Evolutionary conservation across 1,140 invertebrate species (phyloP).

Genomic region (Radopholus similis): DNA sequence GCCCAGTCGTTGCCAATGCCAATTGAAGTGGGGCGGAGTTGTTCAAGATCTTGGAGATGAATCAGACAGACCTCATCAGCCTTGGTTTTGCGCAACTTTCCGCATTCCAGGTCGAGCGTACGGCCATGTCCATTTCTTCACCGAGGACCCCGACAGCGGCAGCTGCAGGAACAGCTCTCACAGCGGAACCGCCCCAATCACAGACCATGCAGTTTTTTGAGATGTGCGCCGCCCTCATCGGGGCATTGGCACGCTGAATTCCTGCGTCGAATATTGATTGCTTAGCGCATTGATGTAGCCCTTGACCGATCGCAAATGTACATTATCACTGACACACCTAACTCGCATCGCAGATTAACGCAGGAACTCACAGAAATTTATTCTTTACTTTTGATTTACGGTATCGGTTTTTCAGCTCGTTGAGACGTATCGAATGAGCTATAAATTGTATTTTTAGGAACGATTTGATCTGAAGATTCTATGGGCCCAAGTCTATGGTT

Average conservation of each 20-base stretch:
- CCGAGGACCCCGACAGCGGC: slow-evolving; percentile 32
- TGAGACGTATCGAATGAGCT: too few relatives aligned
- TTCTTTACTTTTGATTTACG: too few relatives aligned
- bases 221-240: slow-evolving; percentile 96
- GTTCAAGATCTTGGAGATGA: neutral
- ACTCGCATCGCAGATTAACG: too few relatives aligned
- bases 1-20: slow-evolving; percentile 58
- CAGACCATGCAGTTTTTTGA: slow-evolving; percentile 99
- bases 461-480: too few relatives aligned
- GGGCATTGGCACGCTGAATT: slow-evolving; percentile 83
- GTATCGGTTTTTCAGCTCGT: too few relatives aligned
- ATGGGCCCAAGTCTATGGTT: too few relatives aligned
- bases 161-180: neutral
- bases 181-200: slow-evolving; percentile 66
- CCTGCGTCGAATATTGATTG: neutral
- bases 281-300: too few relatives aligned
- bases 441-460: too few relatives aligned
- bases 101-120: slow-evolving; percentile 58
- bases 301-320: too few relatives aligned
- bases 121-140: slow-evolving; percentile 59
- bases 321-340: too few relatives aligned
- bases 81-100: neutral
- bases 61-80: too few relatives aligned
- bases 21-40: slow-evolving; percentile 44
- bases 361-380: too few relatives aligned